A percentile compares a stretch with the other conserved stretches of the same genome.
phyloP scores from a whole-genome alignment of 2,113 vertebrate genomes.

The Hystrix cristata region DNA sequence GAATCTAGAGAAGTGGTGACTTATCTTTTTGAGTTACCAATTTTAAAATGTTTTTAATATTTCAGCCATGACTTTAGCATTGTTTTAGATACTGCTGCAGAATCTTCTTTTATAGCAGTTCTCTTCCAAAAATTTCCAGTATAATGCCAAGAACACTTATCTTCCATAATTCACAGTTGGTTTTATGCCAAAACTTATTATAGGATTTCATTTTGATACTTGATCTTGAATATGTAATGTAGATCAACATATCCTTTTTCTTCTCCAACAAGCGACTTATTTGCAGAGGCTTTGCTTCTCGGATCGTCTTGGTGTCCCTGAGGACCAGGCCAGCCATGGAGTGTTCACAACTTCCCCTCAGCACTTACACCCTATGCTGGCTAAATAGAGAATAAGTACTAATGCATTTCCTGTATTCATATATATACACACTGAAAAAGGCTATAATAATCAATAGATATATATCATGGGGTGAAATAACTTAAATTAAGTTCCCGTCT shows the following conservation, averaged over 20 bases:
- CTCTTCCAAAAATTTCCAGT: not conserved
- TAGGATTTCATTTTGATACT: constrained; percentile 48
- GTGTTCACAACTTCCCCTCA: not conserved
- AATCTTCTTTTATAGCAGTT: constrained; percentile 17
- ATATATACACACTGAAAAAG: not conserved
- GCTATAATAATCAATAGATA: not conserved
- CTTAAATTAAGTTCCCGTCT: not conserved
- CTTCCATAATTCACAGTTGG: constrained; percentile 13
- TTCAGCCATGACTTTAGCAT: constrained; percentile 22
- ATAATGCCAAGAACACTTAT: constrained; percentile 48
- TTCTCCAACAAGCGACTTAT: not conserved
- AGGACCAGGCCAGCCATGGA: not conserved
- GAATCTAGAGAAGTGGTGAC: not conserved
- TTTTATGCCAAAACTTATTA: constrained; percentile 6
- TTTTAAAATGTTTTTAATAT: constrained; percentile 50
- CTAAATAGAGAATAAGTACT: not conserved
- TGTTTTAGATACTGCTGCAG: constrained; percentile 38
- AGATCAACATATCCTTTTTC: not conserved
- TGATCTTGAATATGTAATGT: constrained; percentile 12
- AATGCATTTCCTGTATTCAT: not conserved
- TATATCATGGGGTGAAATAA: not conserved
- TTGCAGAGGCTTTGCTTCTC: not conserved
- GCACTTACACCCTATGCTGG: not conserved
- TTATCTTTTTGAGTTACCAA: not conserved
- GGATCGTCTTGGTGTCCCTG: not conserved